Base-by-base conservation (phyloP, 1,140 invertebrate genomes). In the Asbolus verrucosus region DNA sequence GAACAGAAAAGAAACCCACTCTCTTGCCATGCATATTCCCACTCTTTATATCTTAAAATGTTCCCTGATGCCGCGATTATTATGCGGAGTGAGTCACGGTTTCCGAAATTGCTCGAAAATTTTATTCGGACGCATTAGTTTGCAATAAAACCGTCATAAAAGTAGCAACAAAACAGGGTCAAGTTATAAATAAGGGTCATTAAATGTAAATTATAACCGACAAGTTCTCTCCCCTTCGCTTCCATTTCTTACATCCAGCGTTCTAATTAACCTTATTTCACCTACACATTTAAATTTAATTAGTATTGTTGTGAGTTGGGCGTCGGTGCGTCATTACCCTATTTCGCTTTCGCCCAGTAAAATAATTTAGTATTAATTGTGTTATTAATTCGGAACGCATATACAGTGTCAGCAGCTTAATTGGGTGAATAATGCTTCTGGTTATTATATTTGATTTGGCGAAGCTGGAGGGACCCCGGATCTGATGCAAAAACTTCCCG, bases 261-360 rank as follows among this genome's bases (percentile, higher is more conserved):
- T 24, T 24, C 46, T 54, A 54, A 54, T 54, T 54, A 54, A 54
- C 46, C 21, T 54, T 54, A 54, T 54, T 54, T 54, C 46, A 54
- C 46, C 46, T 54, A 54, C 46, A 21, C 46, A 30, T 54, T 54
- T 54, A 54, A 54, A 54, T 54, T 54, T 54, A 54, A 54, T 54
- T 54, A 54, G 46, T 27, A 54, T 54, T 54, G 46, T 54, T 54
- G 21, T 24, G 41, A 54, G 46, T 21, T 36, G 11, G 15, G 19
- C 19, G 46, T 24, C 6, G 46, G 9, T 24, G 46, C 19, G 19
- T 27, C 19, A 21, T 46, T 27, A 27, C 24, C 24, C 24, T 8
- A 8, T 27, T 24, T 27, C 46, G 46, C 21, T 54, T 30, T 54
- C 1, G 33, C 46, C 41, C 16, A 8, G 18, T n/a, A 9, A 24